Base-by-base conservation (phyloP, 2,797 vertebrate genomes). In the Microchirus variegatus region DNA sequence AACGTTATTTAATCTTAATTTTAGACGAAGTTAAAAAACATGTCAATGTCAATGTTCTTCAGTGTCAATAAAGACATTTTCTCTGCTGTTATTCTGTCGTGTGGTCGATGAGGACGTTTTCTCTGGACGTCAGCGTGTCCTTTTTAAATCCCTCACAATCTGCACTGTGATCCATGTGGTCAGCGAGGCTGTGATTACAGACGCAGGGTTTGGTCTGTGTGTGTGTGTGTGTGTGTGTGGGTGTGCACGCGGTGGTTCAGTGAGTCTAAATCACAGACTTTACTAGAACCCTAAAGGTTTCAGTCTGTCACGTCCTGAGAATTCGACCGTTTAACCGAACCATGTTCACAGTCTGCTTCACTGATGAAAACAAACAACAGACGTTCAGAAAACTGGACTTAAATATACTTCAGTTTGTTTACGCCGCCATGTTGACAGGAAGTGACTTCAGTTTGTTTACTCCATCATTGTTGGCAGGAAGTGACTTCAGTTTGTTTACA, bases 121-220 rank as follows among this genome's bases (percentile, higher is more conserved):
- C 41, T 7, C 14, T 26, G 40, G 40, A n/a, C 10, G n/a, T 8
- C 42, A 35, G 12, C 7, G 9, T 49, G 57, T 73, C 59, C 59
- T 42, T 26, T 38, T 63, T 56, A 44, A 38, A 74, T 67, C 71
- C 49, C 31, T 45, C 2, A 13, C 63, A 52, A 47, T 49, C 49
- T 59, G 69, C 13, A 14, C 63, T 15, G 22, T 7, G 19, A 6
- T 36, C 51, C 10, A 15, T 0, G 59, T 0, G 42, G 70, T 66
- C 43, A 12, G 36, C 14, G 54, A 2, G 17, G 54, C 59, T 59
- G 72, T 84, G 81, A 86, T 86, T 72, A 63, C 63, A 76, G 73
- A 42, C 70, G 70, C 70, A 63, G 44, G 63, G 53, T 50, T 76
- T 46, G 0, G 57, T 61, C 40, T 42, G 53, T 13, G 35, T 5